These are phyloP conservation scores for chimpanzee (Pan troglodytes) DNA, from an alignment of 2,113 vertebrate genomes.

Conservation along the genomic window NHGRI_mPanTro3-v2.1_pri NC_072408.2:30866501-30867000, in stretches of 20 bases:
- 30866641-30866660: not conserved
- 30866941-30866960: slow-evolving; percentile 44
- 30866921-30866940: slow-evolving; percentile 31
- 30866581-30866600: not conserved
- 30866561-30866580: not conserved
- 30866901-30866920: not conserved
- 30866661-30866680: not conserved
- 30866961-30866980: slow-evolving; percentile 44
- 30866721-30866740: not conserved
- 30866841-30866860: not conserved
- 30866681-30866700: not conserved
- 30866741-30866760: not conserved
- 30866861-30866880: not conserved
- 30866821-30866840: not conserved
- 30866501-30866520: slow-evolving; percentile 24
- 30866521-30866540: slow-evolving; percentile 8
- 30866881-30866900: slow-evolving; percentile 26
- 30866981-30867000: not conserved
- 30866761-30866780: not conserved
- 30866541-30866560: slow-evolving; percentile 24
- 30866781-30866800: not conserved
- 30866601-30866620: slow-evolving; percentile 12
- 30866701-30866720: slow-evolving; percentile 5
- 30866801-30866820: not conserved
- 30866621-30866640: not conserved